Evolutionary conservation across 1,140 invertebrate species (phyloP).

Genomic region (Glossosoma conforme): DNA sequence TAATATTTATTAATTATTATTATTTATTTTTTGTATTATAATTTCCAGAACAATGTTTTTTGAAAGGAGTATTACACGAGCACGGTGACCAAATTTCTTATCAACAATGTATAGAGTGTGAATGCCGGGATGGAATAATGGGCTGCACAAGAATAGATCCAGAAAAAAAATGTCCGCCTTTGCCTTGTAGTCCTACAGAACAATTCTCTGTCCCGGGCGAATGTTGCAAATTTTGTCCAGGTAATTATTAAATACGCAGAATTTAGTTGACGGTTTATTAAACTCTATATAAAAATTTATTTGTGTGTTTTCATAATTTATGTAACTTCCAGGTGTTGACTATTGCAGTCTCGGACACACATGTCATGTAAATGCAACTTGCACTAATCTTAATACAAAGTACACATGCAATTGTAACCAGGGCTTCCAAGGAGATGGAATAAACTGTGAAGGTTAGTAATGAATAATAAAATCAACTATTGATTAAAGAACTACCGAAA

Average conservation of each 20-base stretch:
- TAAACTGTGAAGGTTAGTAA: constrained; percentile 73
- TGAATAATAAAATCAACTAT: no score
- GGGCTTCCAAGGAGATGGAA: constrained; percentile 77
- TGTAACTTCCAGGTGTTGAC: constrained; percentile 64
- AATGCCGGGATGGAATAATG: constrained; percentile 76
- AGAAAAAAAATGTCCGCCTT: constrained; percentile 67
- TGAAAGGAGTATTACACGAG: constrained; percentile 72
- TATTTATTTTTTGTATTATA: constrained; percentile 28
- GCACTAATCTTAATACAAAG: constrained; percentile 78
- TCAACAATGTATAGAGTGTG: constrained; percentile 68
- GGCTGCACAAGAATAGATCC: constrained; percentile 70
- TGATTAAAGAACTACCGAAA: no score
- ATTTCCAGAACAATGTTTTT: constrained; percentile 69
- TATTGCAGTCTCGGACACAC: constrained; percentile 81
- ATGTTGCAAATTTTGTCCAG: constrained; percentile 88
- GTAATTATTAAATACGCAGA: constrained; percentile 43
- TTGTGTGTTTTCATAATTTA: background rate
- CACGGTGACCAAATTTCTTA: constrained; percentile 73
- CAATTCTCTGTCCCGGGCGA: constrained; percentile 77
- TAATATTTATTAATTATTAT: background rate
- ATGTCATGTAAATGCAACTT: constrained; percentile 78
- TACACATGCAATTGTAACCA: constrained; percentile 78
- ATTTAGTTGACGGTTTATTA: background rate
- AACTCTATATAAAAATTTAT: background rate
- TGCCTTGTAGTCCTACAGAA: constrained; percentile 72